Evolutionary conservation across 2,888 invertebrate genomes (phyloP).

Genomic region (Drosophila bunnanda): DNA sequence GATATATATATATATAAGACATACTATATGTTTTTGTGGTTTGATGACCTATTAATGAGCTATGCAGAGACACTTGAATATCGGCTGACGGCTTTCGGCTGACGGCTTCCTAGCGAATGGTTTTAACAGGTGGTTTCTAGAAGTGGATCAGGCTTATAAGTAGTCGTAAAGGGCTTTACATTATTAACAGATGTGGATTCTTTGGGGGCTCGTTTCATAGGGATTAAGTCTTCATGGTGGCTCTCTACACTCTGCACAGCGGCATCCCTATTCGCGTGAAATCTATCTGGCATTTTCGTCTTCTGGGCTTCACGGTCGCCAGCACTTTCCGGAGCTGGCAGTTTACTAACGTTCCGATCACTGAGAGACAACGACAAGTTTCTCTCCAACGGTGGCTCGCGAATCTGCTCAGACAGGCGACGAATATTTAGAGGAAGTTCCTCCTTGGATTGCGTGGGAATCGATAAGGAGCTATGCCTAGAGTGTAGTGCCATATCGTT

Average conservation of each 20-base stretch:
- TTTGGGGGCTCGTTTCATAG: constrained; percentile 45
- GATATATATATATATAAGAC: constrained; percentile 53
- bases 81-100: constrained; percentile 40
- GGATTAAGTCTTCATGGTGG: constrained; percentile 60
- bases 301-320: constrained; percentile 6
- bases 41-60: constrained; percentile 38
- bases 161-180: constrained; percentile 58
- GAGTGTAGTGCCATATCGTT: constrained; percentile 64
- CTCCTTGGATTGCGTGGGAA: constrained; percentile 73
- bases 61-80: constrained; percentile 53
- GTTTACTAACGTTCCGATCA: constrained; percentile 43
- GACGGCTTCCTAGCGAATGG: constrained; percentile 34
- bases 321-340: constrained; percentile 2
- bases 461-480: constrained; percentile 83
- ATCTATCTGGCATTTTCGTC: constrained; percentile 51
- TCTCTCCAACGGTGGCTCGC: constrained; percentile 42
- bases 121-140: constrained; percentile 84
- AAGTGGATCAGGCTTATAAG: constrained; percentile 76
- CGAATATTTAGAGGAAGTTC: constrained; percentile 83
- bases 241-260: constrained; percentile 66
- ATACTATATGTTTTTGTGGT: constrained; percentile 46
- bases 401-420: constrained; percentile 83
- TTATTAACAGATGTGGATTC: constrained; percentile 51
- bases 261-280: constrained; percentile 45
- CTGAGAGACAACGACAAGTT: constrained; percentile 55